Conservation (phyloP, 2,113 vertebrate genomes). For the Andinoacara biseriatus region DNA sequence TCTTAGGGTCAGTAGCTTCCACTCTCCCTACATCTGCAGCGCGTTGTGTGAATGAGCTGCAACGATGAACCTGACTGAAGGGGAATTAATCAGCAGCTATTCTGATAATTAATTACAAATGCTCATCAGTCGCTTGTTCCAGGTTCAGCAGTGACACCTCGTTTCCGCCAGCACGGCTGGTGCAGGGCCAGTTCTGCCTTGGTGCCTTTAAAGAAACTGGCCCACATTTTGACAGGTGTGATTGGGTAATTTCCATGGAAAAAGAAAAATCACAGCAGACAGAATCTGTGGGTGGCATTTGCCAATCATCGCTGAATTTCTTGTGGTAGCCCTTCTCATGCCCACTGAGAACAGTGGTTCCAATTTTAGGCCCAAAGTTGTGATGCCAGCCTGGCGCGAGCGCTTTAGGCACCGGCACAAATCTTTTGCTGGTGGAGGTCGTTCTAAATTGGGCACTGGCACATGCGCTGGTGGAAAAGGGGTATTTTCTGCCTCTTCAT, state of each 20-base stretch:
- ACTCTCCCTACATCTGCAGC: conserved; percentile 1
- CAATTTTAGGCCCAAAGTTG: background rate
- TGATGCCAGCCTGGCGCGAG: background rate
- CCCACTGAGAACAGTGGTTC: background rate
- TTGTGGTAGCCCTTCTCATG: background rate
- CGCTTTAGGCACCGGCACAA: no score
- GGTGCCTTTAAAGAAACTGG: background rate
- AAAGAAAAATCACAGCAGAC: background rate
- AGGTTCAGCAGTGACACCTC: background rate
- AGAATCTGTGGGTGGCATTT: background rate
- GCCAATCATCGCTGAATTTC: background rate
- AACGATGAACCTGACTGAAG: background rate
- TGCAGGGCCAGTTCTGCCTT: background rate
- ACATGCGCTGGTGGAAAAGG: background rate
- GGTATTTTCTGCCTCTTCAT: background rate
- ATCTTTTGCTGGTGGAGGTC: background rate
- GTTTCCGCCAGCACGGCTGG: background rate
- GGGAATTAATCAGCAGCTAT: background rate
- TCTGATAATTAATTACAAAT: background rate
- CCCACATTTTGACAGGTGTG: conserved; percentile 2
- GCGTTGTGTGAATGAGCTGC: background rate
- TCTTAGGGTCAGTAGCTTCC: conserved; percentile 30
- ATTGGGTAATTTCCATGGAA: background rate
- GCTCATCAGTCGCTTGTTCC: background rate
- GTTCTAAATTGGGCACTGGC: no score